Conservation (phyloP, 2,888 invertebrate genomes). For the Seira ritae region DNA sequence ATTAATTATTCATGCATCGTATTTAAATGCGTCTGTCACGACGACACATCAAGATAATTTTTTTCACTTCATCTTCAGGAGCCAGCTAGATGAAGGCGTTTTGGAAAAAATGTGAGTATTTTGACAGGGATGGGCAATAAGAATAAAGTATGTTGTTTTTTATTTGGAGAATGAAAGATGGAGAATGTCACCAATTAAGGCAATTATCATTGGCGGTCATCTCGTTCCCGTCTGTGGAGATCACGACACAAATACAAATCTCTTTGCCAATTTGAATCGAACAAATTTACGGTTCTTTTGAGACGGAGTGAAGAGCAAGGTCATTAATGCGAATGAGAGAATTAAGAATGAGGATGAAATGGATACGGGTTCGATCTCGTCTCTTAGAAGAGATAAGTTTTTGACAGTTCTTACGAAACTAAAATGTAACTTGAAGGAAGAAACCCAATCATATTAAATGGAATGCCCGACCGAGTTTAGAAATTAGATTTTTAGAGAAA, state of each 20-base stretch:
- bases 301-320: constrained; percentile 15
- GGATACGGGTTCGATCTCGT: no score
- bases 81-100: not conserved
- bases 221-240: constrained; percentile 39
- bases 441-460: no score
- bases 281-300: not conserved
- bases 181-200: constrained; percentile 52
- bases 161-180: no score
- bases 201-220: constrained; percentile 56
- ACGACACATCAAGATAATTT: constrained; percentile 25
- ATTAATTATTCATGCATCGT: no score
- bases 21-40: constrained; percentile 3
- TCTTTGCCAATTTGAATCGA: not conserved
- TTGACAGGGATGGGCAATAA: constrained; percentile 36
- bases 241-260: no score
- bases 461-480: no score
- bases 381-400: no score
- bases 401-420: no score
- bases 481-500: no score
- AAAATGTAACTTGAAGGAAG: no score
- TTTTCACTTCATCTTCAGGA: not conserved
- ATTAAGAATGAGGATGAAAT: not conserved
- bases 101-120: not conserved
- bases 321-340: constrained; percentile 21
- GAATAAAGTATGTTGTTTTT: no score